These are phyloP conservation scores for Datnioides undecimradiatus DNA, from an alignment of 2,113 vertebrate species.

Conservation along the genomic window DNA sequence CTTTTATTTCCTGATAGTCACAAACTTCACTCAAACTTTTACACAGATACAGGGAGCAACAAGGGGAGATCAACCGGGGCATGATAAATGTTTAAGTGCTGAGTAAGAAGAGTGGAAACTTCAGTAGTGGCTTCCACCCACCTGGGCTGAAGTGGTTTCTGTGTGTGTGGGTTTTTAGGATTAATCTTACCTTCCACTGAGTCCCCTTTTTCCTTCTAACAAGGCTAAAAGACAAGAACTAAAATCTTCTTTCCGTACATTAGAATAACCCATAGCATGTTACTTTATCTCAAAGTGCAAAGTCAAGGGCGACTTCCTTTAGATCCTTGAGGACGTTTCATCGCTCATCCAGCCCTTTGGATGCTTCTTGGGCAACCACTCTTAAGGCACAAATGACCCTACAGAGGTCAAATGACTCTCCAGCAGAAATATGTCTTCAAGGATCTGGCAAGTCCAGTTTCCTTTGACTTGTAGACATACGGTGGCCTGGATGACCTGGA, in stretches of 20 bases:
- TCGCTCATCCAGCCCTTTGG: not conserved
- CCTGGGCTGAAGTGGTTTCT: not conserved
- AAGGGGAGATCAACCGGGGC: not conserved
- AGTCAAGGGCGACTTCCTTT: not conserved
- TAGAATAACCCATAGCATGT: not conserved
- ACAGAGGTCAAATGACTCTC: not conserved
- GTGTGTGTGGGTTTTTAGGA: constrained; percentile 2
- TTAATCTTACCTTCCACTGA: not conserved
- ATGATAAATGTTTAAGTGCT: constrained; percentile 14
- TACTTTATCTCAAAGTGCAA: not conserved
- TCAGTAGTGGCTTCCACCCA: not conserved
- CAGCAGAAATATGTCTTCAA: not conserved
- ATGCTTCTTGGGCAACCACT: not conserved
- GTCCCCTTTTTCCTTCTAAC: not conserved
- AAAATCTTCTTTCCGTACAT: not conserved
- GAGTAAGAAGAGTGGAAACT: not conserved
- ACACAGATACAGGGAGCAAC: not conserved
- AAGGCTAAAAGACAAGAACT: not conserved
- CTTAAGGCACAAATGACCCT: not conserved
- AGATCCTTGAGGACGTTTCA: not conserved
- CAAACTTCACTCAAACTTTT: constrained; percentile 6
- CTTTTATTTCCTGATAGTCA: not conserved
- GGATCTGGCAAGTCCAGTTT: not conserved
- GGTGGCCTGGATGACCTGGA: not conserved
- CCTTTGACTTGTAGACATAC: not conserved